Evolutionary conservation across 2,888 invertebrate species (phyloP).

Genomic region (Catonia carolina): DNA sequence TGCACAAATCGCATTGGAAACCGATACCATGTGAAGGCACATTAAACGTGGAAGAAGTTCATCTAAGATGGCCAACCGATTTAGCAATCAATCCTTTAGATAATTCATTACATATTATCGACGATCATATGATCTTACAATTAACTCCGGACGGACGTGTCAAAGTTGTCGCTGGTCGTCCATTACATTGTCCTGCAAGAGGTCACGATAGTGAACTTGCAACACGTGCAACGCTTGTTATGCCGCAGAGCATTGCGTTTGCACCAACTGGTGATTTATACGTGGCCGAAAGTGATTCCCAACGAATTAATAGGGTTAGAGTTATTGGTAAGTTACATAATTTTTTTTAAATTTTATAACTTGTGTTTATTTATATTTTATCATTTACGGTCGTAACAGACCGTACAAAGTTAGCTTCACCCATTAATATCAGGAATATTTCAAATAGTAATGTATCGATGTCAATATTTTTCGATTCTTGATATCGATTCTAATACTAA

Average conservation of each 20-base stretch:
- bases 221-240: constrained; percentile 81
- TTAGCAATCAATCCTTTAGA: constrained; percentile 90
- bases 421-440: no score
- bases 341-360: not conserved
- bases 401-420: no score
- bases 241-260: constrained; percentile 92
- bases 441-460: no score
- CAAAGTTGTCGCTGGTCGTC: constrained; percentile 87
- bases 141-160: constrained; percentile 86
- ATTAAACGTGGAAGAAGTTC: constrained; percentile 84
- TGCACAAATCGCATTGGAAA: constrained; percentile 90
- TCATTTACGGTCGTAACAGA: not conserved
- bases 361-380: not conserved
- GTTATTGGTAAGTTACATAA: constrained; percentile 54
- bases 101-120: constrained; percentile 90
- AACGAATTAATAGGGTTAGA: constrained; percentile 84
- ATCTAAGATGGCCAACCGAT: constrained; percentile 93
- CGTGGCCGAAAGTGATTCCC: constrained; percentile 93
- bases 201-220: constrained; percentile 81
- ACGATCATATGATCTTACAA: constrained; percentile 91
- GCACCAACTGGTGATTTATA: constrained; percentile 87
- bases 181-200: constrained; percentile 79
- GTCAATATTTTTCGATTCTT: no score
- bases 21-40: constrained; percentile 90
- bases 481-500: no score